Evolutionary conservation across 2,113 vertebrate genomes (phyloP), one percentile per base, ranked within the genome.

Genomic region (Trematomus loennbergii): DNA sequence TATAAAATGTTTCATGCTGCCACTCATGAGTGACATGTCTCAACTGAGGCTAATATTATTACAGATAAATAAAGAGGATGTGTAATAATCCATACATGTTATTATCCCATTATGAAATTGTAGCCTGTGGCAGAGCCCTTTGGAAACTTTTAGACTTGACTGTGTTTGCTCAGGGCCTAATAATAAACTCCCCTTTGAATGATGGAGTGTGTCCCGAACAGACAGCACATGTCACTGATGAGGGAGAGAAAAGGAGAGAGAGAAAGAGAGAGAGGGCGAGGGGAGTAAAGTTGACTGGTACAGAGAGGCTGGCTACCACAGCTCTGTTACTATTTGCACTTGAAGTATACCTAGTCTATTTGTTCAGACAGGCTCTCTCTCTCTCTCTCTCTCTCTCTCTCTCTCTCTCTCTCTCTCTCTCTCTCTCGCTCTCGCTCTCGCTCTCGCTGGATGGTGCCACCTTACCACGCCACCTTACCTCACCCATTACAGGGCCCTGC

Each of bases 51-150:
- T 85, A 92, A 93, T 88, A 88, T 89, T 90, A 92, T 93, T 91
- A 84, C 63, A 77, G 86, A 90, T 92, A 92, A 93, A 94, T 92
- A 93, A 91, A 87, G 86, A 87, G 82, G 86, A 92, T 83, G 82
- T 90, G 80, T 92, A 89, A 91, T 89, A 93, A 91, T 88, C 85
- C 82, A 82, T 88, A 83, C 80, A 88, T 89, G 84, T 93, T 82
- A 88, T 93, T 92, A 94, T 93, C 91, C 91, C 73, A 93, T 94
- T 93, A 92, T 92, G 92, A 93, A 93, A 94, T 91, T 87, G 81
- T 84, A 93, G 85, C 90, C 83, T 82, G 74, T 86, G 82, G 87
- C 77, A 61, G 57, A 78, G 84, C 81, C 79, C 84, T 72, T 93
- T 91, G 93, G 92, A 93, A 94, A 94, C 87, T 90, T 94, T 93